phyloP scores from a whole-genome alignment of 2,113 vertebrate species.

The Callipepla squamata region DNA sequence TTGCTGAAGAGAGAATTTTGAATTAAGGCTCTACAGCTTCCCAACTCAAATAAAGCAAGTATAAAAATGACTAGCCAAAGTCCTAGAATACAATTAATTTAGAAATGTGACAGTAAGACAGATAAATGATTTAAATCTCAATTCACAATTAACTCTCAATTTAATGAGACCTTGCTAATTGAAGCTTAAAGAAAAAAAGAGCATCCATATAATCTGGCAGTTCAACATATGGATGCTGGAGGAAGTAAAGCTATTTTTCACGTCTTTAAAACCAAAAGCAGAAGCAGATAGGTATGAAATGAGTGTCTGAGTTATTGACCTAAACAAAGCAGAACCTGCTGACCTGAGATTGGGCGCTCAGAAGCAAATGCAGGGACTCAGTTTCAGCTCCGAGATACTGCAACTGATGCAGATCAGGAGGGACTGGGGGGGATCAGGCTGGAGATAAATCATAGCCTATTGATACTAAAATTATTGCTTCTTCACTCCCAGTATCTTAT shows the following conservation, averaged over 20 bases:
- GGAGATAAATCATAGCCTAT: background rate
- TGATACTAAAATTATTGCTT: background rate
- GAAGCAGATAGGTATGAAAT: background rate
- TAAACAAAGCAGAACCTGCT: conserved; percentile 14
- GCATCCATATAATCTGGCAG: background rate
- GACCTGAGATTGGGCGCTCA: background rate
- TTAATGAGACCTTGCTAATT: background rate
- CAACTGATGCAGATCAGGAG: background rate
- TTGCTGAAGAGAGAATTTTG: background rate
- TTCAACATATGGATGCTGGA: background rate
- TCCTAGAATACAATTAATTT: background rate
- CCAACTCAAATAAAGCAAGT: background rate
- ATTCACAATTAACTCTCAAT: background rate
- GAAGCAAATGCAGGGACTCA: background rate
- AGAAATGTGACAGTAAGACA: background rate
- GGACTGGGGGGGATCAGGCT: background rate
- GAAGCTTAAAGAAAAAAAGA: background rate
- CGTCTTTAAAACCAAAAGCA: background rate
- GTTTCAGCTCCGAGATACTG: background rate
- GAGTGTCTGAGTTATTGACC: background rate
- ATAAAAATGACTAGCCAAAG: background rate
- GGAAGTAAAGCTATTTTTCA: background rate
- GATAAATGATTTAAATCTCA: background rate
- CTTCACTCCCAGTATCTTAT: background rate
- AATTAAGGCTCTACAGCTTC: background rate